Conservation (phyloP, 2,888 invertebrate species). For the Sepioteuthis lessoniana region DNA sequence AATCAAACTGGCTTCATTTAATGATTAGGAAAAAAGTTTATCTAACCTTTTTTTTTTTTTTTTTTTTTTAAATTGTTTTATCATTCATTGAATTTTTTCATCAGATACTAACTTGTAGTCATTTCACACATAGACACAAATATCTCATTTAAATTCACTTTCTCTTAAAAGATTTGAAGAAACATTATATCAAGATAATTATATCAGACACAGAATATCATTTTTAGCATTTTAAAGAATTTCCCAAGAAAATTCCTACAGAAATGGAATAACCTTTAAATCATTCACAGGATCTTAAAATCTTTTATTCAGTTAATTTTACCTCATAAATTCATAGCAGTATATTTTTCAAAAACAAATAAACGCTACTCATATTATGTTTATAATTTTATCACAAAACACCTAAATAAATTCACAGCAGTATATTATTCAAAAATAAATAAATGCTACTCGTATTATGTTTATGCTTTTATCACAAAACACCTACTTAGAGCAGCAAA, state of each 20-base stretch:
- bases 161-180: background rate
- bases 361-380: too few species aligned
- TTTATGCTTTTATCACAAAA: too few species aligned
- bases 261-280: background rate
- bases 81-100: background rate
- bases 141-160: background rate
- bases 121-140: background rate
- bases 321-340: background rate
- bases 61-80: background rate
- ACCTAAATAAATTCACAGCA: too few species aligned
- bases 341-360: too few species aligned
- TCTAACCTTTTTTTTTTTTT: background rate
- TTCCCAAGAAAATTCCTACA: background rate
- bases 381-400: too few species aligned
- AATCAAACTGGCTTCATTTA: background rate
- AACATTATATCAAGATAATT: background rate
- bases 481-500: too few species aligned
- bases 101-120: background rate
- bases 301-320: background rate
- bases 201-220: background rate
- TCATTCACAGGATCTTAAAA: background rate
- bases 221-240: constrained; percentile 6
- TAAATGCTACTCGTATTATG: too few species aligned
- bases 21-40: background rate
- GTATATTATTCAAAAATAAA: too few species aligned